Conservation (phyloP, 2,888 invertebrate genomes). For the Drymonia ruficornis region DNA sequence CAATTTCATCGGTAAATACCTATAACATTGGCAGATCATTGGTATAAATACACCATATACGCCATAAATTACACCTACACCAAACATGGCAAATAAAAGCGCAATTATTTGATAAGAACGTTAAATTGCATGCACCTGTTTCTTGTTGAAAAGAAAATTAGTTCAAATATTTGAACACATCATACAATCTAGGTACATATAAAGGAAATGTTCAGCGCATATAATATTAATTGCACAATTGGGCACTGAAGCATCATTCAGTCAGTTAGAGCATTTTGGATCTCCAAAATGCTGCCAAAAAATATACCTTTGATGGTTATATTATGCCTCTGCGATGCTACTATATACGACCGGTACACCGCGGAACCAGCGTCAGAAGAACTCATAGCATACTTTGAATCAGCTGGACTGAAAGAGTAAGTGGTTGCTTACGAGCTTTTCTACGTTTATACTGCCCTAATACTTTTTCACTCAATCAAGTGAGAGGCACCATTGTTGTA, state of each 20-base stretch:
- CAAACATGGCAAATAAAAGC: too few species aligned
- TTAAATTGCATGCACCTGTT: background rate
- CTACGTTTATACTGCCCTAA: too few species aligned
- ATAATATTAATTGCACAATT: background rate
- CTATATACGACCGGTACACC: constrained; percentile 3
- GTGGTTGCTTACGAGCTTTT: constrained; percentile 1
- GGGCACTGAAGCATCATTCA: background rate
- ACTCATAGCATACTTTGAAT: constrained; percentile 1
- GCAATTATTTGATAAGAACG: too few species aligned
- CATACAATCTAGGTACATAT: background rate
- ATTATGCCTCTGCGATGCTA: constrained; percentile 8
- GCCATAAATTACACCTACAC: too few species aligned
- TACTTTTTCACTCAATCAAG: too few species aligned
- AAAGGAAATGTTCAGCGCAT: background rate
- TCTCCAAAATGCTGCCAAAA: constrained; percentile 9
- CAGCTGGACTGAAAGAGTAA: constrained; percentile 3
- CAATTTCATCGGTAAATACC: too few species aligned
- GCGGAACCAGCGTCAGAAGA: background rate
- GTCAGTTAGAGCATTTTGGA: background rate
- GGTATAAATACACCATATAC: too few species aligned
- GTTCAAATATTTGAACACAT: background rate
- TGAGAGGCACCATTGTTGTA: too few species aligned
- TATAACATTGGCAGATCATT: too few species aligned
- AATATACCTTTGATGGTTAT: constrained; percentile 2
- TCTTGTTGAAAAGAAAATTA: too few species aligned